Evolutionary conservation across 2,797 vertebrate genomes (phyloP).

Genomic region (Mormyrus hasselquistii): DNA sequence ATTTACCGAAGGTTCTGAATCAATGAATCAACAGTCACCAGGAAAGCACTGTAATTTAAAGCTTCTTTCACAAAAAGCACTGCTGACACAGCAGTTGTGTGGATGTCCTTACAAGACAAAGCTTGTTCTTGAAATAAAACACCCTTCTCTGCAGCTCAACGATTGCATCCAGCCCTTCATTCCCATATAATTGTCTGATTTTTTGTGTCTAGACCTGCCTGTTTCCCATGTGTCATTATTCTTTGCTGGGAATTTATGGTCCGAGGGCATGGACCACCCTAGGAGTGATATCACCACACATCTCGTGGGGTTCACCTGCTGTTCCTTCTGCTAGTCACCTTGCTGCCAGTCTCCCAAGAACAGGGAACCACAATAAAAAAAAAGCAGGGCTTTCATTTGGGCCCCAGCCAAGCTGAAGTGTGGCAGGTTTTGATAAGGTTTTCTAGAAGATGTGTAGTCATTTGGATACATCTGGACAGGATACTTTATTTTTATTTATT

Average conservation of each 20-base stretch:
- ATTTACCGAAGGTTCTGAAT: not conserved
- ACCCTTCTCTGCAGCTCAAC: not conserved
- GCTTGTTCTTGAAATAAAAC: not conserved
- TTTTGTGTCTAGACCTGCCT: not conserved
- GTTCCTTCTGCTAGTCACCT: not conserved
- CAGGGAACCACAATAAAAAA: not conserved
- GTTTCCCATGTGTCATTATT: not conserved
- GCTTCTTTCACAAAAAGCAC: not conserved
- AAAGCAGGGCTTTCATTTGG: not conserved
- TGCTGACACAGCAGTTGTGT: not conserved
- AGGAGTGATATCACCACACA: not conserved
- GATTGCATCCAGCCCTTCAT: not conserved
- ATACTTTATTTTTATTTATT: not conserved
- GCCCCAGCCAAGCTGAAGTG: not conserved
- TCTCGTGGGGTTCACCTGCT: not conserved
- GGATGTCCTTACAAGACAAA: not conserved
- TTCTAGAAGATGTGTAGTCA: not conserved
- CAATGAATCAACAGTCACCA: not conserved
- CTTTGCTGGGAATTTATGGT: not conserved
- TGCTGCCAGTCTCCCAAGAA: not conserved
- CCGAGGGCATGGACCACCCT: not conserved
- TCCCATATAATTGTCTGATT: not conserved
- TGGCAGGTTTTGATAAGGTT: not conserved
- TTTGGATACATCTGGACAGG: slow-evolving; percentile 10
- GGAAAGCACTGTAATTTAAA: not conserved